These are phyloP conservation scores for Eulemur rubriventer DNA, from an alignment of 2,797 vertebrate genomes.

Conservation along the genomic window DNA sequence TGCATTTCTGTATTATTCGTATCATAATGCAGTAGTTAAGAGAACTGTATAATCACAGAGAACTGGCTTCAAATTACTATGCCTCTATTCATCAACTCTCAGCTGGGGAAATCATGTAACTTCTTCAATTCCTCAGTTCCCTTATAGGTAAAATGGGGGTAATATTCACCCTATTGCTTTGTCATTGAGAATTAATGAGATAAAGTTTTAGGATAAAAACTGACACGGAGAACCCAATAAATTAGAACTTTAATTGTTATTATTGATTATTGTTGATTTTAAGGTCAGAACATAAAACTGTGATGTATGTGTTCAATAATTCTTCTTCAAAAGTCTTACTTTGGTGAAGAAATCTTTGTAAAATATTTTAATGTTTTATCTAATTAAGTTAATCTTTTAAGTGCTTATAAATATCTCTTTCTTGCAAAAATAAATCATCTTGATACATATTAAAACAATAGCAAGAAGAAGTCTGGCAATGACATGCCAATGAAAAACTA, in stretches of 20 bases:
- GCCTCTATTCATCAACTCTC: not conserved
- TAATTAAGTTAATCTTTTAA: not conserved
- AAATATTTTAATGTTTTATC: not conserved
- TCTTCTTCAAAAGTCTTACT: not conserved
- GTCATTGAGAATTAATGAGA: conserved; percentile 10
- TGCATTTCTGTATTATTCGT: not conserved
- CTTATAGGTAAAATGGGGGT: not conserved
- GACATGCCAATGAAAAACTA: not conserved
- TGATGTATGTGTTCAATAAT: not conserved
- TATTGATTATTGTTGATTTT: not conserved
- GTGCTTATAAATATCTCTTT: not conserved
- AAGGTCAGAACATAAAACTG: not conserved
- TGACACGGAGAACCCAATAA: not conserved
- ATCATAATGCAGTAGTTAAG: not conserved
- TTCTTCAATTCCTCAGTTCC: not conserved
- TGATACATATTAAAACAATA: not conserved
- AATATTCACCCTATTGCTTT: not conserved
- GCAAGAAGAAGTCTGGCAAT: not conserved
- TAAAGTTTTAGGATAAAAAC: not conserved
- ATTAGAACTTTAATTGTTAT: not conserved
- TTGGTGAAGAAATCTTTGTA: not conserved
- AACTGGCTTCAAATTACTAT: not conserved
- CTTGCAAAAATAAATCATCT: not conserved
- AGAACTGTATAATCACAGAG: not conserved
- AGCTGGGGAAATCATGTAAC: not conserved